Base-by-base conservation (phyloP, 2,888 invertebrate species). In the Meloe dianella region DNA sequence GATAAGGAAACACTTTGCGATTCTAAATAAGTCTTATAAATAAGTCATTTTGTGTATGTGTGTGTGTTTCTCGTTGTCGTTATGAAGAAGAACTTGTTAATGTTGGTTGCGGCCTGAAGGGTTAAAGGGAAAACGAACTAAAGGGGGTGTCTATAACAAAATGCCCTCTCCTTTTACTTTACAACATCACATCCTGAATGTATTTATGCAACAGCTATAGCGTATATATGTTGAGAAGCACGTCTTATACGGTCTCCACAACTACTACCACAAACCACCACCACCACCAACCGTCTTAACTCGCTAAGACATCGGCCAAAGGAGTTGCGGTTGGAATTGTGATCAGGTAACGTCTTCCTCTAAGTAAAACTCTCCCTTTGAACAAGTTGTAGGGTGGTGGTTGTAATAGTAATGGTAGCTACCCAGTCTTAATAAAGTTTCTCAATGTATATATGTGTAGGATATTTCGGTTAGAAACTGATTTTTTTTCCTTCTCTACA, bases 271-370 rank as follows among this genome's bases (percentile, higher is more conserved):
- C 51, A 51, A 51, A 51, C 67, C 65, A 57, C 71, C 67, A 68
- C 69, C 65, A 68, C 73, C 68, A 56, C 67, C 57, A 59, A 61
- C 68, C 67, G 75, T 76, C 79, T 78, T 78, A 77, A 75, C 73
- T 68, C 71, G 75, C 74, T 77, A 77, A 77, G 75, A 75, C 71
- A 74, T 63, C 71, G 72, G 70, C 69, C 74, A 73, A 80, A 79
- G 79, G 78, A 73, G 77, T 74, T 80, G 80, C 76, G 80, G 81
- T 80, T 74, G 73, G 80, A 78, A 81, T 81, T 79, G 78, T 77
- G 81, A 82, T 81, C 82, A 81, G 82, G 81, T 81, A 80, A 78
- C 77, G 75, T 72, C 67, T 72, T 73, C 75, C 71, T 69, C 73
- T 73, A 65, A 67, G 67, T 61, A 74, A 78, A 78, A 79, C 79